Percentiles rank a stretch among this genome's conserved stretches.
Evolutionary conservation across 2,797 vertebrate genomes (phyloP).

Genomic region (Cetoscarus ocellatus): DNA sequence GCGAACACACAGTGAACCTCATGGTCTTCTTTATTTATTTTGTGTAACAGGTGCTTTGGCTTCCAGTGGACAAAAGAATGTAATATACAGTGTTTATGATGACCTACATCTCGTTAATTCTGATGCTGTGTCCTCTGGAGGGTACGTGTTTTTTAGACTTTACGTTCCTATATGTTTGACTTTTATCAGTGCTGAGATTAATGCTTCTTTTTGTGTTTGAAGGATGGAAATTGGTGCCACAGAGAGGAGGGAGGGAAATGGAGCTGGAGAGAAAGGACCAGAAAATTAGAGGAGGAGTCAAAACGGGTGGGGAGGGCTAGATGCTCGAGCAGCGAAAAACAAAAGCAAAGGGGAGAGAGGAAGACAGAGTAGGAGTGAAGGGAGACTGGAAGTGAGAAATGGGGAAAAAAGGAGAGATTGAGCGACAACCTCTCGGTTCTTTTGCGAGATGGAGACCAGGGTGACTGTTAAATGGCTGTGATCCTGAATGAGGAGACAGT

Average conservation of each 20-base stretch:
- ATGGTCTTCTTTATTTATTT: constrained; percentile 17
- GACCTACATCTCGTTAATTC: constrained; percentile 7
- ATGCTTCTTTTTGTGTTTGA: constrained; percentile 33
- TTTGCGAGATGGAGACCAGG: constrained; percentile 42
- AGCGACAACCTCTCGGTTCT: constrained; percentile 21
- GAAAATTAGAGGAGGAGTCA: constrained; percentile 36
- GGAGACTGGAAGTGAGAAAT: constrained; percentile 4
- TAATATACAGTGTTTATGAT: constrained; percentile 18
- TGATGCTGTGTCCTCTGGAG: constrained; percentile 8
- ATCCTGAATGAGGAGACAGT: constrained; percentile 50
- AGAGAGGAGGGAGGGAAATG: background rate
- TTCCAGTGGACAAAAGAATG: constrained; percentile 16
- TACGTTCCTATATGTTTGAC: background rate
- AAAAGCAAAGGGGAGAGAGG: background rate
- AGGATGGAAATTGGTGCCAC: constrained; percentile 12
- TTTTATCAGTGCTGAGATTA: constrained; percentile 21
- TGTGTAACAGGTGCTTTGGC: constrained; percentile 63
- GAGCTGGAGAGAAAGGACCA: constrained; percentile 22
- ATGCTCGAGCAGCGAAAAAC: background rate
- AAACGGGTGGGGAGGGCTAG: constrained; percentile 14
- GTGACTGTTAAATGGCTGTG: constrained; percentile 52
- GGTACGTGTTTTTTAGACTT: background rate
- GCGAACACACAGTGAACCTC: constrained; percentile 13
- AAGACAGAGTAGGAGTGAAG: background rate
- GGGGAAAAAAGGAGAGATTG: background rate